Evolutionary conservation across 92 coral and sea anemone genomes (phyloP).

Genomic region (Micromussa lordhowensis): DNA sequence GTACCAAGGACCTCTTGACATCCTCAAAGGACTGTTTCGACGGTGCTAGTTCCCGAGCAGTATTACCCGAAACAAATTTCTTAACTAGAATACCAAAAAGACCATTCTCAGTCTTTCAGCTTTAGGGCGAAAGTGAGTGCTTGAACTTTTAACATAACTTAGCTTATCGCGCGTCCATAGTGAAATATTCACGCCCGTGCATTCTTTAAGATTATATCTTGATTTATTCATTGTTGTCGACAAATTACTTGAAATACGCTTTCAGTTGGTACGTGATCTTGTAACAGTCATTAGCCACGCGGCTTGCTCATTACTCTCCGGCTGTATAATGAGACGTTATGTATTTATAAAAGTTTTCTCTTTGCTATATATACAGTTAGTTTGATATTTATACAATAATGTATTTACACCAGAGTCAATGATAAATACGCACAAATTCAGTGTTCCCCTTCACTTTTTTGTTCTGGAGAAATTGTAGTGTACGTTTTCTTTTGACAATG

Average conservation of each 20-base stretch:
- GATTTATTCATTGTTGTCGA: conserved; percentile 16
- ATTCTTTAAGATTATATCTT: conserved; percentile 1
- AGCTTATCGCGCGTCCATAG: background rate
- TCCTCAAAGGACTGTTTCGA: background rate
- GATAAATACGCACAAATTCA: background rate
- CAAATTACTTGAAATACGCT: conserved; percentile 13
- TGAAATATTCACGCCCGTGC: background rate
- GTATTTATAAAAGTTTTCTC: background rate
- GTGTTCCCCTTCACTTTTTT: background rate
- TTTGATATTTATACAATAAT: background rate
- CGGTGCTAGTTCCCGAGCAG: background rate
- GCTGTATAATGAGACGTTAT: background rate
- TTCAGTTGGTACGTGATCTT: conserved; percentile 23
- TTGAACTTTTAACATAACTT: background rate
- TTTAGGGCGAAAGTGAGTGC: background rate
- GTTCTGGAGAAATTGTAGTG: background rate
- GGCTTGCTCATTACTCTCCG: background rate
- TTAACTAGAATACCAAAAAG: background rate
- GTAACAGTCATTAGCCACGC: conserved; percentile 10
- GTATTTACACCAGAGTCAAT: background rate
- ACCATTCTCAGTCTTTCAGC: background rate
- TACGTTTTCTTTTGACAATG: background rate
- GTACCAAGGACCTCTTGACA: background rate
- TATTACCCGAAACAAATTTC: background rate
- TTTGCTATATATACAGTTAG: background rate